Percentiles rank a stretch among this genome's conserved stretches.
Conservation (phyloP, 2,888 invertebrate genomes). For the Liopterus haemorrhoidalis region DNA sequence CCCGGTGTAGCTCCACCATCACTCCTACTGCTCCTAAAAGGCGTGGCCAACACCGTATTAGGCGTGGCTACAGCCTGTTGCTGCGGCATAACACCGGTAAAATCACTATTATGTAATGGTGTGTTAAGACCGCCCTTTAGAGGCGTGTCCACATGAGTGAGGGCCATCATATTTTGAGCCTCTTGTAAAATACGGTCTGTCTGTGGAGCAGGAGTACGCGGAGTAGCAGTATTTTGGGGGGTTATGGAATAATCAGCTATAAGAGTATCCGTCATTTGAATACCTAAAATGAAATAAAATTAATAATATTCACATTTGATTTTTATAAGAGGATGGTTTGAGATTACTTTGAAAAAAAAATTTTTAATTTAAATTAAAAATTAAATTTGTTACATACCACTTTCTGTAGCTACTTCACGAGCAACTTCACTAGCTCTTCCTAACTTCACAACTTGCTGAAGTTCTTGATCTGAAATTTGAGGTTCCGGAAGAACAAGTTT, state of each 20-base stretch:
- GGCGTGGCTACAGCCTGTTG: slow-evolving; percentile 71
- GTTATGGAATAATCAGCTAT: slow-evolving; percentile 86
- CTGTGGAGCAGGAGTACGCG: slow-evolving; percentile 79
- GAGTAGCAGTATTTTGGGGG: slow-evolving; percentile 63
- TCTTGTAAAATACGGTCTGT: slow-evolving; percentile 85
- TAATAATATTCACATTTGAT: too few relatives aligned
- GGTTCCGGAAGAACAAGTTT: slow-evolving; percentile 95
- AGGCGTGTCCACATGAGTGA: slow-evolving; percentile 96
- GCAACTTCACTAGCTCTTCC: slow-evolving; percentile 88
- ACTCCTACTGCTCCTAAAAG: slow-evolving; percentile 67
- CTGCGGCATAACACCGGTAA: slow-evolving; percentile 75
- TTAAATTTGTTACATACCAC: too few relatives aligned
- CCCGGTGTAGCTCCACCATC: slow-evolving; percentile 59
- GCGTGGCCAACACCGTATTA: slow-evolving; percentile 84
- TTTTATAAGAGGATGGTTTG: too few relatives aligned
- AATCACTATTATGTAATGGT: slow-evolving; percentile 83
- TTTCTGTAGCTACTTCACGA: slow-evolving; percentile 77
- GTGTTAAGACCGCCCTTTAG: slow-evolving; percentile 94
- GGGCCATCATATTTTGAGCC: slow-evolving; percentile 97
- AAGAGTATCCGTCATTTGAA: slow-evolving; percentile 75
- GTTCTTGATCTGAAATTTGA: slow-evolving; percentile 90
- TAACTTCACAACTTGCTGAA: slow-evolving; percentile 87
- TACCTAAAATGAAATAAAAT: too few relatives aligned
- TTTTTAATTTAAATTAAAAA: too few relatives aligned
- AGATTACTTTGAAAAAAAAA: too few relatives aligned